Percentiles rank a stretch among this genome's conserved stretches.
Conservation (phyloP, 1,140 invertebrate genomes). For the Ruditapes philippinarum region DNA sequence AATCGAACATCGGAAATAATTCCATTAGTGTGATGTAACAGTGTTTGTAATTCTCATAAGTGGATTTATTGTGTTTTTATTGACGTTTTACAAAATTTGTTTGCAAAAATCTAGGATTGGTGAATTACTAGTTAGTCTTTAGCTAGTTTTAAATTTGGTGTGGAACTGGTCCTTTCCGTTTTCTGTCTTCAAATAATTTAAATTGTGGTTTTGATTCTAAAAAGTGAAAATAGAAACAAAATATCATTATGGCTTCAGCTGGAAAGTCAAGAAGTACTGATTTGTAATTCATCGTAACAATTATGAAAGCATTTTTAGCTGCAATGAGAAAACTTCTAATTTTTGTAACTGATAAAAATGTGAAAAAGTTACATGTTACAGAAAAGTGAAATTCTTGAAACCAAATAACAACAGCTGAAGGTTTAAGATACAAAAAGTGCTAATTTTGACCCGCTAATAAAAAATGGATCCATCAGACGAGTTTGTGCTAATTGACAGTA, state of each 20-base stretch:
- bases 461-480: slow-evolving; percentile 51
- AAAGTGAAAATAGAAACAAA: neutral
- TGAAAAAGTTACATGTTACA: slow-evolving; percentile 1
- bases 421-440: neutral
- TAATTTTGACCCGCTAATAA: neutral
- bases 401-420: too few relatives aligned
- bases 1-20: neutral
- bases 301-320: neutral
- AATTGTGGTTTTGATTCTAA: too few relatives aligned
- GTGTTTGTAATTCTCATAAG: neutral
- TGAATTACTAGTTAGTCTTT: too few relatives aligned
- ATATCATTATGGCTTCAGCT: neutral
- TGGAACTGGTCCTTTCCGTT: too few relatives aligned
- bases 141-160: too few relatives aligned
- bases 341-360: slow-evolving; percentile 58
- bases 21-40: neutral
- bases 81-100: too few relatives aligned
- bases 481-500: slow-evolving; percentile 59
- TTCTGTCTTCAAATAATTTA: too few relatives aligned
- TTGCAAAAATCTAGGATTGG: too few relatives aligned
- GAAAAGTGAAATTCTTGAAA: neutral
- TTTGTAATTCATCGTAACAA: neutral
- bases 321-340: slow-evolving; percentile 35
- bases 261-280: neutral
- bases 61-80: too few relatives aligned